Evolutionary conservation across 2,113 vertebrate species (phyloP).

Genomic region (Globicephala melas): DNA sequence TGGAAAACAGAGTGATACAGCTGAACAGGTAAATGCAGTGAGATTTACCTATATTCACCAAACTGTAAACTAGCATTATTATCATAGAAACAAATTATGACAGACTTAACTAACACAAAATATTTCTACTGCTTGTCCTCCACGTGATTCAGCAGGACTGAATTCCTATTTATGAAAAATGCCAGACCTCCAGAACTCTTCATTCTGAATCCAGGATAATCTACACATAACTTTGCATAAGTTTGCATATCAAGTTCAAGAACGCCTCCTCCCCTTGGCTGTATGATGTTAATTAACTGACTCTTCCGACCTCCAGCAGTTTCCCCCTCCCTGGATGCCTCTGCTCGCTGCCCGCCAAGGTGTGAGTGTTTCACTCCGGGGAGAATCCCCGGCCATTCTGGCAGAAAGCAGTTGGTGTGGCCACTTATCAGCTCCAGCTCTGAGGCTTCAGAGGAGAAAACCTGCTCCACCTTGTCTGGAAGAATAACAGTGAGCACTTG

Average conservation of each 20-base stretch:
- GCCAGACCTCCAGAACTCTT: neutral
- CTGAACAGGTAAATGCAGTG: neutral
- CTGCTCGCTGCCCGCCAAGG: neutral
- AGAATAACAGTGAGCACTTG: constrained; percentile 49
- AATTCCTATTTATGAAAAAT: constrained; percentile 45
- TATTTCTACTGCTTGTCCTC: neutral
- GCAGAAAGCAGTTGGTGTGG: neutral
- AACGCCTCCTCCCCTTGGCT: neutral
- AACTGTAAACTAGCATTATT: neutral
- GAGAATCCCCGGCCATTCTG: neutral
- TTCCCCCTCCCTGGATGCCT: neutral
- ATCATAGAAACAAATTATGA: neutral
- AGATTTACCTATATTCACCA: neutral
- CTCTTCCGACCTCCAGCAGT: neutral
- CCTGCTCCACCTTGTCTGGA: constrained; percentile 43
- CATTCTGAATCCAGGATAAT: constrained; percentile 31
- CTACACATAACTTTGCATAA: constrained; percentile 56
- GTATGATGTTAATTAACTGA: constrained; percentile 53
- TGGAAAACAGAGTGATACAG: neutral
- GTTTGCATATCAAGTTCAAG: constrained; percentile 44
- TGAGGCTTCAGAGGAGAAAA: constrained; percentile 18
- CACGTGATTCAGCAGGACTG: neutral
- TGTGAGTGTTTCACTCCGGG: neutral
- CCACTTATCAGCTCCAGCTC: neutral
- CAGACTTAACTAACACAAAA: neutral